Conservation (phyloP, 2,113 vertebrate species). For the Mungos mungo region DNA sequence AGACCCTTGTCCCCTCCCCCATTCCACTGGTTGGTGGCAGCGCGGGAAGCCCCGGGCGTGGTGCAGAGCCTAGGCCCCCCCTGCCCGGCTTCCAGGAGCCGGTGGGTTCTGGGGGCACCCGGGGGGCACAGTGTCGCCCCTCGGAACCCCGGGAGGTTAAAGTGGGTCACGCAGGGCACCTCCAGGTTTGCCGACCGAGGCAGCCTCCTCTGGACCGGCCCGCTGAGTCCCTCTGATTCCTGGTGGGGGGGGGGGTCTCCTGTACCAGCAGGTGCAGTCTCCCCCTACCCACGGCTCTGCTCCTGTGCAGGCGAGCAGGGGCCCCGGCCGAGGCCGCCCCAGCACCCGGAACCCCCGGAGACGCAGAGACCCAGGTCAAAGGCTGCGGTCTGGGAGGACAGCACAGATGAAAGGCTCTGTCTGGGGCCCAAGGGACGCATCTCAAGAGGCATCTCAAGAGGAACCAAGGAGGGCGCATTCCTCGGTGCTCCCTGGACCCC, state of each 20-base stretch:
- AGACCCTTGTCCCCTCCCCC: too few relatives aligned
- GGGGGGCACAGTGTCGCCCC: neutral
- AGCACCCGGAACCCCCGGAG: neutral
- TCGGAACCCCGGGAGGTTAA: neutral
- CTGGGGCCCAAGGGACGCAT: neutral
- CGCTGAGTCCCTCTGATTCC: neutral
- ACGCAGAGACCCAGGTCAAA: neutral
- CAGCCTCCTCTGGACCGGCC: neutral
- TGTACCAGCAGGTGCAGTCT: accelerated
- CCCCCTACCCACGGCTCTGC: neutral
- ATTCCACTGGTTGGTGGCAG: neutral
- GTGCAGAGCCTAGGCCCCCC: neutral
- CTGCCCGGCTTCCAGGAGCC: neutral
- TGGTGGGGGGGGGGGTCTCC: neutral
- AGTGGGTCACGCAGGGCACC: neutral
- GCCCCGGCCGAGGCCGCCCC: neutral
- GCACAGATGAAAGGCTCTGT: neutral
- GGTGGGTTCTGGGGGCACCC: neutral
- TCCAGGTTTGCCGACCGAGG: accelerated
- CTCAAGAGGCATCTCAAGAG: neutral
- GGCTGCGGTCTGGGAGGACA: neutral
- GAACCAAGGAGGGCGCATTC: neutral
- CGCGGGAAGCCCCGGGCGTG: neutral
- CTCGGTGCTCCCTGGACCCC: neutral
- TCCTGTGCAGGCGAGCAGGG: neutral